These are phyloP conservation scores for Cephalopachus bancanus DNA, from an alignment of 2,797 vertebrate species.

Conservation along the genomic window DNA sequence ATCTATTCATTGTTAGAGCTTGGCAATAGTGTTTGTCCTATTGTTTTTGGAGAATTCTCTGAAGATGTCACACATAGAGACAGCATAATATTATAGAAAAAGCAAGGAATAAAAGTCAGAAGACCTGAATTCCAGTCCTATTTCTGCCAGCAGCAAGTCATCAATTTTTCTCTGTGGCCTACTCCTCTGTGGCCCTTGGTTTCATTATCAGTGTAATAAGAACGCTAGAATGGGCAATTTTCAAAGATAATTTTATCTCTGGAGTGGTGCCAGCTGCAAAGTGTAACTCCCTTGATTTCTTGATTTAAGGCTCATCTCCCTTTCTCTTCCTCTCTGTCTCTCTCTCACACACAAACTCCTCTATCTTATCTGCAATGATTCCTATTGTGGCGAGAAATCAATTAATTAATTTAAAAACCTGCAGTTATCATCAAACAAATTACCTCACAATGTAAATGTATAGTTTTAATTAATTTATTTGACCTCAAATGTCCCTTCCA, in stretches of 20 bases:
- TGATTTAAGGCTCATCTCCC: neutral
- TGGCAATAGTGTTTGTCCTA: neutral
- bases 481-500: neutral
- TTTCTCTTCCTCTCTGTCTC: neutral
- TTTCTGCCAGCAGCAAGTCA: neutral
- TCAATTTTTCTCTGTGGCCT: neutral
- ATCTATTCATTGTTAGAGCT: neutral
- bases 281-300: neutral
- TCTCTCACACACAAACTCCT: neutral
- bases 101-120: neutral
- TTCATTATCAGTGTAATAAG: neutral
- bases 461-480: conserved; percentile 56
- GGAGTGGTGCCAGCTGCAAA: neutral
- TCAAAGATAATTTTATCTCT: neutral
- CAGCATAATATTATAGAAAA: neutral
- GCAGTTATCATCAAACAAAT: neutral
- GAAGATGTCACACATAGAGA: neutral
- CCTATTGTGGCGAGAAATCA: neutral
- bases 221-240: neutral
- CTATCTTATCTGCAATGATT: neutral
- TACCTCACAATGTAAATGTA: neutral
- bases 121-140: neutral
- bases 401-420: neutral
- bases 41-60: neutral
- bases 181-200: neutral